Base-by-base conservation (phyloP, 2,888 invertebrate species). In the Caenorhabditis sinica region DNA sequence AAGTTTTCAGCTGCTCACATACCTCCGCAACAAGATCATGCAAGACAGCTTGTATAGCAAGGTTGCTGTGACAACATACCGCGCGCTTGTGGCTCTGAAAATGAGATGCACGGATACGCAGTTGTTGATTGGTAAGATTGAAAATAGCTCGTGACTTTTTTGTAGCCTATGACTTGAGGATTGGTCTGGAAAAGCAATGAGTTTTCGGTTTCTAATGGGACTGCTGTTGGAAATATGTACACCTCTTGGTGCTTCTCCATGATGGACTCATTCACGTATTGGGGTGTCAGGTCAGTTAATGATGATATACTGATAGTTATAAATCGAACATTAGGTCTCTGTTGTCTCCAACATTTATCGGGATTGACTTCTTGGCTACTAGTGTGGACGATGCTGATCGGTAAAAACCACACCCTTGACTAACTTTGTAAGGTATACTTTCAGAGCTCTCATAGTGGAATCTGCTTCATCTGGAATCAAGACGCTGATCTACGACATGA, bases 1-100 rank as follows among this genome's bases (percentile, higher is more conserved):
- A 33, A 20, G n/a, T 9, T 80, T 85, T 69, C 85, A 85, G 85
- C 81, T 85, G 81, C 68, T 85, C 61, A 81, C 76, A 36, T 81
- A 82, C 73, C 72, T 85, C 33, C 81, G 81, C 13, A 81, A 85
- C 76, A 85, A 85, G 68, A 66, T 85, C 17, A 53, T 82, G 81
- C 81, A 85, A 40, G 81, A 81, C 40, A 77, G 30, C 43, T 68
- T 85, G 72, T 73, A 82, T 77, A 33, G 56, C 25, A 72, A 69
- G 63, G 85, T 82, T 73, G 85, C 85, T 45, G 61, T 85, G 61
- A 77, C 81, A 61, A 77, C 85, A 3, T 60, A 63, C 53, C 72
- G 45, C 76, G 20, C 61, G 0, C 13, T 81, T 15, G 51, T 77
- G 13, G 76, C 66, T 13, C 25, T 66, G 13, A 40, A 49, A 30